phyloP scores from a whole-genome alignment of 2,113 vertebrate species.

The Andinoacara biseriatus region DNA sequence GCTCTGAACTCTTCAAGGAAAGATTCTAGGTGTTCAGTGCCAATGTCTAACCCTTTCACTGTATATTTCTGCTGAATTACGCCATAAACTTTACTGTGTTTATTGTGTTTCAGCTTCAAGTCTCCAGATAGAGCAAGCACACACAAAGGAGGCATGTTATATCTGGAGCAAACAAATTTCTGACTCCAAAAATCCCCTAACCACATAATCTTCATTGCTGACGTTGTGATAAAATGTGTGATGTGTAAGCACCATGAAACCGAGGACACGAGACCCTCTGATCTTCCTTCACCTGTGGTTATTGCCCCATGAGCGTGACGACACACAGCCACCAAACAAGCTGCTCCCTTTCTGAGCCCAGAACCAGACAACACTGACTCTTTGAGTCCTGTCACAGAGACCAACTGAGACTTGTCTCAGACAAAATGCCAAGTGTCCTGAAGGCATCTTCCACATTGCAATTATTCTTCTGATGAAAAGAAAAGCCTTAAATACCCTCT shows the following conservation, averaged over 20 bases:
- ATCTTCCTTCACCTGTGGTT: constrained; percentile 8
- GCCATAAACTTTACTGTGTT: background rate
- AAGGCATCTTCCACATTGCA: constrained; percentile 3
- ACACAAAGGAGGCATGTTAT: constrained; percentile 1
- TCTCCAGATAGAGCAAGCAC: background rate
- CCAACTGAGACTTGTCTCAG: background rate
- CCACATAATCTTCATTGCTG: constrained; percentile 9
- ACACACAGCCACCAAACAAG: background rate
- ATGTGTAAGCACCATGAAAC: constrained; percentile 3
- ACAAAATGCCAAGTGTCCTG: constrained; percentile 5
- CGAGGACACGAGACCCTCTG: constrained; percentile 11
- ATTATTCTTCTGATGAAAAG: constrained; percentile 10
- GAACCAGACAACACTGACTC: background rate
- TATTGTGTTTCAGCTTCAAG: background rate
- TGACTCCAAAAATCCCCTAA: background rate
- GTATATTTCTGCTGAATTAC: background rate
- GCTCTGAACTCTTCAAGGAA: constrained; percentile 1
- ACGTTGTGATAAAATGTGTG: constrained; percentile 4
- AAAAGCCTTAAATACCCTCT: background rate
- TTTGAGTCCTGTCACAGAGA: constrained; percentile 26
- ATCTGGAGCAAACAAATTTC: constrained; percentile 5
- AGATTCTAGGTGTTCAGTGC: background rate
- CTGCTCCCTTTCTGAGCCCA: background rate
- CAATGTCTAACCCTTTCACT: background rate
- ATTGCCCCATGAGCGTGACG: background rate